Percentiles rank a stretch among this genome's conserved stretches.
Conservation (phyloP, 2,113 vertebrate genomes). For the Oreochromis niloticus region DNA sequence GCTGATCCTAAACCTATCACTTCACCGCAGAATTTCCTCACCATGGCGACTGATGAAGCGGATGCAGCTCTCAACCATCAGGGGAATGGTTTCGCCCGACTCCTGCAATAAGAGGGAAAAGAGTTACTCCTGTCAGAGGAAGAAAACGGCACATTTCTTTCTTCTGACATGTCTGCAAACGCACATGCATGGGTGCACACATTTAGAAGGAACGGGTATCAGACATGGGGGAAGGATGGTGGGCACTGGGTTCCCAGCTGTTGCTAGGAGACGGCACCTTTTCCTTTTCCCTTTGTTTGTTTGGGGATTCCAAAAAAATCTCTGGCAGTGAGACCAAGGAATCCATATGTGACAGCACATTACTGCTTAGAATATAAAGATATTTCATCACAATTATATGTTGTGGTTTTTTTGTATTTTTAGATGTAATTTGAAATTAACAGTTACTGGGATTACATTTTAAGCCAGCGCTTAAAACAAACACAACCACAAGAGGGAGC, state of each 20-base stretch:
- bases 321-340: not conserved
- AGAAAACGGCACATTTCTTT: not conserved
- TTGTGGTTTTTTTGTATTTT: not conserved
- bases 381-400: not conserved
- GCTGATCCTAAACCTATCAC: constrained; percentile 16
- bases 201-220: not conserved
- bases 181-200: constrained; percentile 20
- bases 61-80: constrained; percentile 97
- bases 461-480: not conserved
- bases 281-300: constrained; percentile 57
- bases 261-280: constrained; percentile 65
- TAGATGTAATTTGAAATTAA: not conserved
- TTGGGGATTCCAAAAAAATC: constrained; percentile 28
- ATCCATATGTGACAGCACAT: not conserved
- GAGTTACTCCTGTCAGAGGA: not conserved
- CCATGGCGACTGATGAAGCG: constrained; percentile 96
- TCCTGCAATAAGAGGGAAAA: constrained; percentile 70
- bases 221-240: not conserved
- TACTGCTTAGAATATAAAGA: not conserved
- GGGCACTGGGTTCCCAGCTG: constrained; percentile 41
- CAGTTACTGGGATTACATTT: not conserved
- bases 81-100: constrained; percentile 85
- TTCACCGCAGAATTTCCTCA: constrained; percentile 63
- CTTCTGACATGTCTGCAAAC: constrained; percentile 16
- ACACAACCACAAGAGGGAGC: constrained; percentile 55